A percentile compares a stretch with the other conserved stretches of the same genome.
These are phyloP conservation scores for Mnemiopsis leidyi DNA, from an alignment of 37 sponge, comb jelly and placozoan species.

Conservation along the genomic window DNA sequence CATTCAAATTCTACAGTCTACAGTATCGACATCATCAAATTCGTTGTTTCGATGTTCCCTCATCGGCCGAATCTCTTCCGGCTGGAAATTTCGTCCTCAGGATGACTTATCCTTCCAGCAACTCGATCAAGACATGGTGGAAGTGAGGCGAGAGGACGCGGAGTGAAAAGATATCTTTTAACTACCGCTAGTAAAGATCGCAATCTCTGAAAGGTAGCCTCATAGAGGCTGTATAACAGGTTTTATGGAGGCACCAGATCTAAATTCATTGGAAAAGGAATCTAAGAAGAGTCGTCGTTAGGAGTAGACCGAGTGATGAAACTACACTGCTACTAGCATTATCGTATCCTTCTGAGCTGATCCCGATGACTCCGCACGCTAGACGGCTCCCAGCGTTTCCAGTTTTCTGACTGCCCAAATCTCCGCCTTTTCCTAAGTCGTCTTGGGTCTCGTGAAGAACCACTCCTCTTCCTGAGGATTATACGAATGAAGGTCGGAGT, in stretches of 20 bases:
- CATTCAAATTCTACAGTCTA: neutral
- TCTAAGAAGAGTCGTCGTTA: neutral
- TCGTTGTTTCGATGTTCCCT: neutral
- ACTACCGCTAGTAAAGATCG: neutral
- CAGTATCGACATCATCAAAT: neutral
- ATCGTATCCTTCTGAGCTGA: constrained; percentile 30
- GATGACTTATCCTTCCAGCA: neutral
- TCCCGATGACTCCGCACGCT: constrained; percentile 63
- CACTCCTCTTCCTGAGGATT: constrained; percentile 34
- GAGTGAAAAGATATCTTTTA: neutral
- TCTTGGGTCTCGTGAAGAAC: constrained; percentile 48
- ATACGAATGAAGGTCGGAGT: too few relatives aligned
- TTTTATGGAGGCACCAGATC: neutral
- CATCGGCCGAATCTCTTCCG: neutral
- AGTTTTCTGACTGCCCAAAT: constrained; percentile 9
- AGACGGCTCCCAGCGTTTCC: constrained; percentile 59
- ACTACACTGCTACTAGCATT: neutral
- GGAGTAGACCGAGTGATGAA: neutral
- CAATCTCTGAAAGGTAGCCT: neutral
- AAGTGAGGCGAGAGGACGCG: neutral
- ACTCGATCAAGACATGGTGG: neutral
- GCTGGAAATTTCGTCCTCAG: too few relatives aligned
- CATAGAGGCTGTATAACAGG: neutral
- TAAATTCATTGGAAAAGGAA: neutral
- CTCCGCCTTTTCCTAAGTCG: constrained; percentile 45